These are phyloP conservation scores for silkworm (Bombyx mori) DNA, from an alignment of 1,140 invertebrate genomes.

Conservation along the genomic window ASM3026992v2 NC_085127.1:6792501-6793000, in stretches of 20 bases:
- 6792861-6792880: slow-evolving; percentile 73
- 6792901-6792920: slow-evolving; percentile 60
- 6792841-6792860: slow-evolving; percentile 90
- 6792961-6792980: slow-evolving; percentile 88
- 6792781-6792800: slow-evolving; percentile 72
- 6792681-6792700: slow-evolving; percentile 35
- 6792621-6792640: slow-evolving; percentile 54
- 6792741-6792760: slow-evolving; percentile 78
- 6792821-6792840: slow-evolving; percentile 92
- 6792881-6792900: slow-evolving; percentile 59
- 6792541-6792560: slow-evolving; percentile 84
- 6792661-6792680: slow-evolving; percentile 41
- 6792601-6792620: slow-evolving; percentile 71
- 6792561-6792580: slow-evolving; percentile 83
- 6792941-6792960: slow-evolving; percentile 96
- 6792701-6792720: slow-evolving; percentile 53
- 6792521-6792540: slow-evolving; percentile 82
- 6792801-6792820: slow-evolving; percentile 87
- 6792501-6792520: slow-evolving; percentile 73
- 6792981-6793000: slow-evolving; percentile 97
- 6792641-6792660: slow-evolving; percentile 47
- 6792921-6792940: slow-evolving; percentile 80
- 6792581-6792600: slow-evolving; percentile 73
- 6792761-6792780: slow-evolving; percentile 73
- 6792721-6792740: slow-evolving; percentile 72